Evolutionary conservation across 2,113 vertebrate genomes (phyloP).

Genomic region (Lycaon pictus): DNA sequence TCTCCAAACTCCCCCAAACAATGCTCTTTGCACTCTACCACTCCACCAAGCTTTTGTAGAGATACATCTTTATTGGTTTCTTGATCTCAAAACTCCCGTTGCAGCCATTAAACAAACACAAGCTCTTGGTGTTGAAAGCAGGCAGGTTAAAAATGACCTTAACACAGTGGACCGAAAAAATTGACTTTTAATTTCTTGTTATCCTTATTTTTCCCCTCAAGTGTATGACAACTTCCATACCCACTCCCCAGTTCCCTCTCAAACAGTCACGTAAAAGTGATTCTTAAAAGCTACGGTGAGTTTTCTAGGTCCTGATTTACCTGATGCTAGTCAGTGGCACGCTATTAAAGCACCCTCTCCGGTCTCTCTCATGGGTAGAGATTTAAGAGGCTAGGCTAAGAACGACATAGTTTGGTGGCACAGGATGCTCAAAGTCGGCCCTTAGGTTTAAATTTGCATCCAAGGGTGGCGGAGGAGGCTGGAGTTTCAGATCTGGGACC

Average conservation of each 20-base stretch:
- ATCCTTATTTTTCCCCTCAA: neutral
- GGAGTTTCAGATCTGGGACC: neutral
- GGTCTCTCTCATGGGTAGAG: neutral
- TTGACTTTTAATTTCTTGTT: conserved; percentile 64
- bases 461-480: neutral
- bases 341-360: neutral
- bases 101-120: conserved; percentile 51
- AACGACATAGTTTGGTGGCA: neutral
- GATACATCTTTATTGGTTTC: conserved; percentile 57
- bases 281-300: conserved; percentile 40
- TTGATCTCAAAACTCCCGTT: conserved; percentile 64
- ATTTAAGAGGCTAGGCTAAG: neutral
- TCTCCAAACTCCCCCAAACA: conserved; percentile 45
- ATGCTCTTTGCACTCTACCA: conserved; percentile 10
- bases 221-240: conserved; percentile 11
- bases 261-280: conserved; percentile 32
- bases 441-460: conserved; percentile 25
- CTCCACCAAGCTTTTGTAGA: conserved; percentile 32
- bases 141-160: conserved; percentile 56
- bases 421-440: neutral
- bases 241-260: neutral
- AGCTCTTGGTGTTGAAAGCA: conserved; percentile 29
- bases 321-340: neutral
- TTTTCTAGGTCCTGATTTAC: conserved; percentile 24
- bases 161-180: neutral